phyloP scores from a whole-genome alignment of 2,888 invertebrate species.

The Tetragonula carbonaria region DNA sequence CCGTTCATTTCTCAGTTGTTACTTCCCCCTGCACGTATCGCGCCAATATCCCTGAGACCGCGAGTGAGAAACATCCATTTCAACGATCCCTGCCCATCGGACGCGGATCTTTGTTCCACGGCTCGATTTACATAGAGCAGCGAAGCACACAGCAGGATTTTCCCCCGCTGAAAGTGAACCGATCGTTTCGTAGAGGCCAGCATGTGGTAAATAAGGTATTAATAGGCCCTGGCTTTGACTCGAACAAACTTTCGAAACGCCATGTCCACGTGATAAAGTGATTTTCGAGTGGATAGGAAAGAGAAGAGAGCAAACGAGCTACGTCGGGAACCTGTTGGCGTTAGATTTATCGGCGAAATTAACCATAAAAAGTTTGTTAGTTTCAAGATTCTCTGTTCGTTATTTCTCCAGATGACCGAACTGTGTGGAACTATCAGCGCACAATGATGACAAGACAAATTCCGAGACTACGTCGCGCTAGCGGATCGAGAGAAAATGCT shows the following conservation, averaged over 20 bases:
- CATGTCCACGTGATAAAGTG: slow-evolving; percentile 16
- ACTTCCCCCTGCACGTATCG: neutral
- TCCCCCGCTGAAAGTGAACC: slow-evolving; percentile 12
- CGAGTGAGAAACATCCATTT: neutral
- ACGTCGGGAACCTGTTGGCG: no score
- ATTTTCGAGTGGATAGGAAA: slow-evolving; percentile 12
- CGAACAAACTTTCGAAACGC: neutral
- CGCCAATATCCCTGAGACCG: neutral
- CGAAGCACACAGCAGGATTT: slow-evolving; percentile 31
- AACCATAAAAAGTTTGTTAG: no score
- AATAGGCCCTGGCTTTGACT: neutral
- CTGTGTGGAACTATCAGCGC: neutral
- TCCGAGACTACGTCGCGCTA: no score
- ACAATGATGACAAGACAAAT: neutral
- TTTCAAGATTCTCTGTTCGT: no score
- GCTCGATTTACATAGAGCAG: slow-evolving; percentile 21
- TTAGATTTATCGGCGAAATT: no score
- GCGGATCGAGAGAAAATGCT: neutral
- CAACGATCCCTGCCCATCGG: neutral
- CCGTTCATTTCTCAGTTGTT: slow-evolving; percentile 10
- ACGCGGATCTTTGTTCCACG: slow-evolving; percentile 5
- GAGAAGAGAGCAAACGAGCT: neutral
- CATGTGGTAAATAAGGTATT: slow-evolving; percentile 22
- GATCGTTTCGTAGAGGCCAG: slow-evolving; percentile 2
- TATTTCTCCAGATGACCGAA: no score